Evolutionary conservation across 2,113 vertebrate species (phyloP).

Genomic region (Cyanistes caeruleus): DNA sequence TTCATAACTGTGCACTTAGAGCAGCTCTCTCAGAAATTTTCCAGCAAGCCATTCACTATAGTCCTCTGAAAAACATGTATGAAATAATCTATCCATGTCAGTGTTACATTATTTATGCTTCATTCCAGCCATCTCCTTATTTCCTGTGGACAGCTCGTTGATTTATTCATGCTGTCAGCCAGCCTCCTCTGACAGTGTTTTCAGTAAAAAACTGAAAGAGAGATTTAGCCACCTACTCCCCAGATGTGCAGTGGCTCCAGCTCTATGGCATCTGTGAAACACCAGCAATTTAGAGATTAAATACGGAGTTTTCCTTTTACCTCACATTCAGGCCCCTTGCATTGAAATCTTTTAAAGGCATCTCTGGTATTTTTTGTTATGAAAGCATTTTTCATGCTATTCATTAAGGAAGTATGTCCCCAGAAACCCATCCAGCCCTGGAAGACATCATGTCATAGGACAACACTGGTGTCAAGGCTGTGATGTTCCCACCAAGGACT

Average conservation of each 20-base stretch:
- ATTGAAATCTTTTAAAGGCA: background rate
- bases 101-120: constrained; percentile 40
- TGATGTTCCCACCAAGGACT: background rate
- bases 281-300: constrained; percentile 40
- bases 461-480: background rate
- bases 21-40: background rate
- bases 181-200: constrained; percentile 23
- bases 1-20: background rate
- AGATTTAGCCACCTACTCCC: constrained; percentile 29
- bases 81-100: constrained; percentile 21
- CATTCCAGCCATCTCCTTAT: constrained; percentile 30
- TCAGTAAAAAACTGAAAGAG: constrained; percentile 42
- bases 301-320: background rate
- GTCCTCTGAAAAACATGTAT: background rate
- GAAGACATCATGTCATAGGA: background rate
- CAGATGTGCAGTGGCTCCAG: constrained; percentile 38
- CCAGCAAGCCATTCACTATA: background rate
- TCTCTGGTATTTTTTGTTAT: background rate
- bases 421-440: background rate
- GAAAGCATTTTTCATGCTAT: background rate
- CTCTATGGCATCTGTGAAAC: constrained; percentile 45
- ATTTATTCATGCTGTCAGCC: constrained; percentile 63
- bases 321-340: background rate
- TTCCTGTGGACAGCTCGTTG: constrained; percentile 48
- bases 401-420: background rate